phyloP scores from a whole-genome alignment of 2,888 invertebrate genomes.

The Xylota sylvarum region DNA sequence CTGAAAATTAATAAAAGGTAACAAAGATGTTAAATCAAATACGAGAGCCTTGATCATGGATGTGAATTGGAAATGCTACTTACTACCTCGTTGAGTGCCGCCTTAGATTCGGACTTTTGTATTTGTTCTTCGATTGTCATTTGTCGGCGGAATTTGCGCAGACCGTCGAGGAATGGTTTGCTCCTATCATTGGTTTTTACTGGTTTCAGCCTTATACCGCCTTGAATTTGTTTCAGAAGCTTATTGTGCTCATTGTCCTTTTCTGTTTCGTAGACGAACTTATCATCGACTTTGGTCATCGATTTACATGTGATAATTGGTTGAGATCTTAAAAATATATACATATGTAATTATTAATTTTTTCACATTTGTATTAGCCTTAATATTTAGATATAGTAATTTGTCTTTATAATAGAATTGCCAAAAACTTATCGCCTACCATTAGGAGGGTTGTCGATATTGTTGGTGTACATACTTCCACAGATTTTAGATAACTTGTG shows the following conservation, averaged over 20 bases:
- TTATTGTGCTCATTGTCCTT: constrained; percentile 92
- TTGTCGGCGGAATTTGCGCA: constrained; percentile 94
- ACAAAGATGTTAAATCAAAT: background rate
- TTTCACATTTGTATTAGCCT: too few species aligned
- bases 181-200: constrained; percentile 94
- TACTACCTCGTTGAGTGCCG: constrained; percentile 85
- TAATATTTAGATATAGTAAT: too few species aligned
- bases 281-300: constrained; percentile 89
- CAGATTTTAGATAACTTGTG: too few species aligned
- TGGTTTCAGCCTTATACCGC: constrained; percentile 91
- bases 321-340: constrained; percentile 85
- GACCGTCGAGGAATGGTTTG: constrained; percentile 92
- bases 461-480: too few species aligned
- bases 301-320: constrained; percentile 87
- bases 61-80: background rate
- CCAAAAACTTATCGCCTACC: too few species aligned
- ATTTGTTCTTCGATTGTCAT: constrained; percentile 96
- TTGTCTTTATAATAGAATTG: too few species aligned
- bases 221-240: constrained; percentile 92
- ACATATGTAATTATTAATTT: too few species aligned
- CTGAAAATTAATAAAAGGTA: constrained; percentile 12
- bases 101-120: constrained; percentile 91
- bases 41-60: background rate
- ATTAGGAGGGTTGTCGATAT: too few species aligned
- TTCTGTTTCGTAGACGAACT: constrained; percentile 95